Conservation (phyloP, 2,888 invertebrate genomes). For the Campoplex nolae region DNA sequence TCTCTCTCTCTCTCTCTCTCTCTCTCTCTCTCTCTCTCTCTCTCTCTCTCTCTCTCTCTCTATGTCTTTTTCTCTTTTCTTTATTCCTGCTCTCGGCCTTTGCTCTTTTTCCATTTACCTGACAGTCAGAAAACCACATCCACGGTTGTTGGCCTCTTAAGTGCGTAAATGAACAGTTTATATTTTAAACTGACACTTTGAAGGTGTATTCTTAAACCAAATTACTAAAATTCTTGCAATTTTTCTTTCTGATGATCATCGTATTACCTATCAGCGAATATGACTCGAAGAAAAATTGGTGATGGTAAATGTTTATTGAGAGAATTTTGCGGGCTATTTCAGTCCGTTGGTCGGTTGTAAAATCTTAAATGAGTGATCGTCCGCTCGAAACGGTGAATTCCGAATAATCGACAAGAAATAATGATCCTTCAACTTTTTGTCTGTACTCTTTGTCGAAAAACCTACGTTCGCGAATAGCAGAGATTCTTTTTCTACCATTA, state of each 20-base stretch:
- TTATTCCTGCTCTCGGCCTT: slow-evolving; percentile 27
- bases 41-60: not conserved
- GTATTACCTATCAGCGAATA: not conserved
- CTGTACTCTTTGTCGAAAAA: not conserved
- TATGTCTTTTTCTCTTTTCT: slow-evolving; percentile 49
- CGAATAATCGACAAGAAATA: not conserved
- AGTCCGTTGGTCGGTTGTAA: not conserved
- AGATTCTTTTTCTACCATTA: not conserved
- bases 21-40: no score
- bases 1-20: no score
- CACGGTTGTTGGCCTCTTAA: slow-evolving; percentile 22
- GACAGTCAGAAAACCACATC: slow-evolving; percentile 9
- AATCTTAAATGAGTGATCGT: no score
- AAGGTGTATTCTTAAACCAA: not conserved
- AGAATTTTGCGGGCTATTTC: not conserved
- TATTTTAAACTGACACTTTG: not conserved
- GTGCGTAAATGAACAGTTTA: slow-evolving; percentile 1
- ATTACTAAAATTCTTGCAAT: not conserved
- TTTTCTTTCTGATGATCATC: not conserved
- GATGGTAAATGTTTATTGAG: not conserved
- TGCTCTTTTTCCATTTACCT: slow-evolving; percentile 47
- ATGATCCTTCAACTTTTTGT: not conserved
- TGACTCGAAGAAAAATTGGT: not conserved
- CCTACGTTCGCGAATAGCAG: not conserved
- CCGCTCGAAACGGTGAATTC: not conserved